Evolutionary conservation across 2,113 vertebrate species (phyloP).

Genomic region (Zosterops pallidus): DNA sequence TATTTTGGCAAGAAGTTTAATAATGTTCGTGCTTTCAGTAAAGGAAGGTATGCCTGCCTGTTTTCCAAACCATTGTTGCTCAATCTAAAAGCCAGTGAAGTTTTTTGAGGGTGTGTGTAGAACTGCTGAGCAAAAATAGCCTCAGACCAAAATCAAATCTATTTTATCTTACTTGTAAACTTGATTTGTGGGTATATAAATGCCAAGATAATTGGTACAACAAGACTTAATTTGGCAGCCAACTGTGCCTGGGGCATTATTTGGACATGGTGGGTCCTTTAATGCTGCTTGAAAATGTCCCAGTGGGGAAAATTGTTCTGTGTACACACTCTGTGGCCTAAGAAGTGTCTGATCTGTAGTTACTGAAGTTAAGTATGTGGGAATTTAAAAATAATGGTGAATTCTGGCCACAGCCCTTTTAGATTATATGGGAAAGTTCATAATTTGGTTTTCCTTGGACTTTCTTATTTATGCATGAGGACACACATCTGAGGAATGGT

Average conservation of each 20-base stretch:
- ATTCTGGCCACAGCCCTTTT: background rate
- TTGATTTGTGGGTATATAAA: background rate
- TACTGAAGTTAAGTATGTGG: background rate
- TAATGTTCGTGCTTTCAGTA: background rate
- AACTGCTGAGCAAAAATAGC: background rate
- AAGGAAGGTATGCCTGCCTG: background rate
- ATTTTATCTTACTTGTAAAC: background rate
- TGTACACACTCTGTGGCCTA: background rate
- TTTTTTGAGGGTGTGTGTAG: background rate
- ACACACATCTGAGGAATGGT: background rate
- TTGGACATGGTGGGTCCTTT: background rate
- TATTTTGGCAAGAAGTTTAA: background rate
- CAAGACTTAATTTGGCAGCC: background rate
- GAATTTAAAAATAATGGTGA: background rate
- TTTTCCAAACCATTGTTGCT: background rate
- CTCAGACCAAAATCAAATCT: background rate
- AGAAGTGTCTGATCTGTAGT: background rate
- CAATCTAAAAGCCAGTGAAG: background rate
- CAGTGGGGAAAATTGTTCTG: background rate
- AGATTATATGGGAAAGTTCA: background rate
- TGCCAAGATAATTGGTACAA: background rate
- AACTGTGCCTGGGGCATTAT: background rate
- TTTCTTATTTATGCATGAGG: background rate
- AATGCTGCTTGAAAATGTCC: background rate
- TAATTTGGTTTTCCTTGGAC: background rate